Percentiles rank a stretch among this genome's conserved stretches.
Evolutionary conservation across 2,797 vertebrate species (phyloP).

Genomic region (Arnoldichthys spilopterus): DNA sequence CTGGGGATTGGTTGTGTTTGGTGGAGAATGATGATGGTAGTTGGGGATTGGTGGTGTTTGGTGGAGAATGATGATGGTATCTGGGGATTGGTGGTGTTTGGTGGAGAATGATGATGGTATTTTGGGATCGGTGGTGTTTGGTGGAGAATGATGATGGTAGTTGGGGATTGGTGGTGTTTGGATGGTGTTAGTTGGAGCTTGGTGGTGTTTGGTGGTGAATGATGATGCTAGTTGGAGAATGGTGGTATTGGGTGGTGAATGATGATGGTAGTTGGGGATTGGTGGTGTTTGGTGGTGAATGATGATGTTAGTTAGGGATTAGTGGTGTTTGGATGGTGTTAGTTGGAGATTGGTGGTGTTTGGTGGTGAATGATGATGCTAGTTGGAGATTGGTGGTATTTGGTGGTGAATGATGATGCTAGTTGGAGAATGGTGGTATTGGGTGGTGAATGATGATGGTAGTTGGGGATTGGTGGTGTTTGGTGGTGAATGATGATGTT

Average conservation of each 20-base stretch:
- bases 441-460: background rate
- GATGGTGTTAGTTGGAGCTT: background rate
- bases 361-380: background rate
- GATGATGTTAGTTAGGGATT: background rate
- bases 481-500: background rate
- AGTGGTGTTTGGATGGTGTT: background rate
- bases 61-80: background rate
- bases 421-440: background rate
- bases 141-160: background rate
- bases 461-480: background rate
- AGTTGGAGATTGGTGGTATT: background rate
- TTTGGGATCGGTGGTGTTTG: background rate
- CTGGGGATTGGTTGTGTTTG: background rate
- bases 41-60: background rate
- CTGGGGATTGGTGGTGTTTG: background rate
- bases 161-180: background rate
- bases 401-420: background rate
- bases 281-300: background rate
- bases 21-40: background rate
- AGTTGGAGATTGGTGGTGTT: background rate
- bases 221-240: background rate
- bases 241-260: background rate
- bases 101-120: background rate
- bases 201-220: background rate
- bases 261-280: background rate